phyloP scores from a whole-genome alignment of 2,113 vertebrate species.

The Proterorhinus semilunaris region DNA sequence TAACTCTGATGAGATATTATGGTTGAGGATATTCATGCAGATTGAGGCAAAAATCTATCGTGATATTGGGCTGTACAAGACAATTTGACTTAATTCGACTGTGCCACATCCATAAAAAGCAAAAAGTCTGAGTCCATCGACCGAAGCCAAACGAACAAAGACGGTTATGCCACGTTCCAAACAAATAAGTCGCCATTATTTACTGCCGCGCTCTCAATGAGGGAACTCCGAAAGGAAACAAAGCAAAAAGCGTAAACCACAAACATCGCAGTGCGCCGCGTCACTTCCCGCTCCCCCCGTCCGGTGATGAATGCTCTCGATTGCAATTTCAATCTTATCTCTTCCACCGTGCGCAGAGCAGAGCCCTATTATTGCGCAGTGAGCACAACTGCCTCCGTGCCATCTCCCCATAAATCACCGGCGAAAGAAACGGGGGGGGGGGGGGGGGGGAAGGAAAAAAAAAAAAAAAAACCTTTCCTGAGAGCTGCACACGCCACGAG shows the following conservation, averaged over 20 bases:
- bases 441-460: background rate
- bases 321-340: constrained; percentile 11
- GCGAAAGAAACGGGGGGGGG: background rate
- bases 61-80: too few species aligned
- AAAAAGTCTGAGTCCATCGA: too few species aligned
- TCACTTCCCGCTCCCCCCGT: background rate
- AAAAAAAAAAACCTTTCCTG: background rate
- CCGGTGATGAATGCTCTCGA: background rate
- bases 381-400: constrained; percentile 22
- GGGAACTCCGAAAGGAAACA: background rate
- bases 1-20: too few species aligned
- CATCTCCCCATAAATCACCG: constrained; percentile 32
- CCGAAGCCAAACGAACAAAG: background rate
- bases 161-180: background rate
- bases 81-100: too few species aligned
- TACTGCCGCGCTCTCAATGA: background rate
- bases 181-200: background rate
- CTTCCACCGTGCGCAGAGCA: background rate
- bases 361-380: constrained; percentile 5
- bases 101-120: too few species aligned
- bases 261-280: background rate
- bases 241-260: background rate
- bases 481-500: constrained; percentile 37
- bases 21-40: too few species aligned
- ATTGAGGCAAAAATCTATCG: too few species aligned